Evolutionary conservation across 1,140 invertebrate species (phyloP).

Genomic region (Saccostrea cuccullata): DNA sequence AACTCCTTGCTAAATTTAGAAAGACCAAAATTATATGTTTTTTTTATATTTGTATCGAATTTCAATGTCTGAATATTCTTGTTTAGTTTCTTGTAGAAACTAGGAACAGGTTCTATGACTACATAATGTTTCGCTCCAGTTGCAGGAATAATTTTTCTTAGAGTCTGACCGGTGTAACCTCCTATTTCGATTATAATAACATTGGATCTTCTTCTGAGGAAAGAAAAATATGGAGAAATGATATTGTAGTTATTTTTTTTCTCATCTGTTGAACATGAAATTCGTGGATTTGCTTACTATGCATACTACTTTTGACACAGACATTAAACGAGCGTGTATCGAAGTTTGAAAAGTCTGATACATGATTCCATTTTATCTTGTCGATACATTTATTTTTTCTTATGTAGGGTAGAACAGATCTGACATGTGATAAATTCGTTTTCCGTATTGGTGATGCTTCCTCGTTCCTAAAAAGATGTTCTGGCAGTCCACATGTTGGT

Average conservation of each 20-base stretch:
- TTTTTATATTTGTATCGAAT: background rate
- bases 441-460: background rate
- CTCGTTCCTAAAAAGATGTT: background rate
- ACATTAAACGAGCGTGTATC: background rate
- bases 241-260: background rate
- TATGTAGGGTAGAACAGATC: background rate
- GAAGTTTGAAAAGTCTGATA: background rate
- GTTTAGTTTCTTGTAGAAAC: background rate
- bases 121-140: background rate
- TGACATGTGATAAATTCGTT: background rate
- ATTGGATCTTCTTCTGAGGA: background rate
- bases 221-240: background rate
- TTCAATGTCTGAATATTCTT: background rate
- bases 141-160: background rate
- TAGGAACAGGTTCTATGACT: background rate
- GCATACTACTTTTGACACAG: background rate
- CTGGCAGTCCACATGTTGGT: too few species aligned
- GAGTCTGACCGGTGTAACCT: background rate
- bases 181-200: conserved; percentile 1
- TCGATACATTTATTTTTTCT: background rate
- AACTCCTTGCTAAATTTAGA: background rate
- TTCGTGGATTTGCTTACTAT: background rate
- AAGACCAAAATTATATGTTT: background rate
- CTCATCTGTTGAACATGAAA: background rate
- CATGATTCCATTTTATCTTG: background rate